These are phyloP conservation scores for Candoia aspera DNA, from an alignment of 2,113 vertebrate genomes.

Conservation along the genomic window DNA sequence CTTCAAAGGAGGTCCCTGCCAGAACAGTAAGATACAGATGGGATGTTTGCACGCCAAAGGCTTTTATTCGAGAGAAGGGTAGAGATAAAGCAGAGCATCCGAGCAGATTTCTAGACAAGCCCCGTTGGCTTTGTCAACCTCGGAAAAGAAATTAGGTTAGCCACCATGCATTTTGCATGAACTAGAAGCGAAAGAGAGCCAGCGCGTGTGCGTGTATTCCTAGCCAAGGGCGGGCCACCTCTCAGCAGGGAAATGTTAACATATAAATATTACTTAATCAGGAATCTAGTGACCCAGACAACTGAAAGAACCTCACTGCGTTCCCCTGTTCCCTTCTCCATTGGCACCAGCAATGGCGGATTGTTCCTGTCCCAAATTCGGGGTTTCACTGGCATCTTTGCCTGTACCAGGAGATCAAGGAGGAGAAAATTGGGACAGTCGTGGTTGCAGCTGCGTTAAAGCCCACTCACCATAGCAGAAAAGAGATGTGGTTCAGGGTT, in stretches of 20 bases:
- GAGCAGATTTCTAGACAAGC: background rate
- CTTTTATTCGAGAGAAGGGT: background rate
- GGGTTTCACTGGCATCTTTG: slow-evolving; percentile 32
- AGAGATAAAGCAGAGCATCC: background rate
- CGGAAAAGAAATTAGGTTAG: slow-evolving; percentile 26
- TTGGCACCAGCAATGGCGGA: slow-evolving; percentile 55
- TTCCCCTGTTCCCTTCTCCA: background rate
- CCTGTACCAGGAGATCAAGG: slow-evolving; percentile 39
- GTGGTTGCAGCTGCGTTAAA: background rate
- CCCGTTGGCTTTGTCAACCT: background rate
- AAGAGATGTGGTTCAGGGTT: too few relatives aligned
- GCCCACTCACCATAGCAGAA: background rate
- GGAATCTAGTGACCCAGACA: slow-evolving; percentile 57
- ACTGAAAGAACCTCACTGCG: slow-evolving; percentile 47
- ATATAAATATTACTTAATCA: slow-evolving; percentile 55
- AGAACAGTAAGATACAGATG: background rate
- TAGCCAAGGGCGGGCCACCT: slow-evolving; percentile 53
- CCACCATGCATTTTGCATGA: slow-evolving; percentile 53
- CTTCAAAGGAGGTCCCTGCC: background rate
- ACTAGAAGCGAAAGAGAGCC: background rate
- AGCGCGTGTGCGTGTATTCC: slow-evolving; percentile 35
- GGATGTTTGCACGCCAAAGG: background rate
- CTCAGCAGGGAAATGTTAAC: slow-evolving; percentile 58
- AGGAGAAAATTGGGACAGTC: slow-evolving; percentile 49
- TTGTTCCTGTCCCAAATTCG: slow-evolving; percentile 51